Conservation (phyloP, 2,797 vertebrate species). For the Notamacropus eugenii region DNA sequence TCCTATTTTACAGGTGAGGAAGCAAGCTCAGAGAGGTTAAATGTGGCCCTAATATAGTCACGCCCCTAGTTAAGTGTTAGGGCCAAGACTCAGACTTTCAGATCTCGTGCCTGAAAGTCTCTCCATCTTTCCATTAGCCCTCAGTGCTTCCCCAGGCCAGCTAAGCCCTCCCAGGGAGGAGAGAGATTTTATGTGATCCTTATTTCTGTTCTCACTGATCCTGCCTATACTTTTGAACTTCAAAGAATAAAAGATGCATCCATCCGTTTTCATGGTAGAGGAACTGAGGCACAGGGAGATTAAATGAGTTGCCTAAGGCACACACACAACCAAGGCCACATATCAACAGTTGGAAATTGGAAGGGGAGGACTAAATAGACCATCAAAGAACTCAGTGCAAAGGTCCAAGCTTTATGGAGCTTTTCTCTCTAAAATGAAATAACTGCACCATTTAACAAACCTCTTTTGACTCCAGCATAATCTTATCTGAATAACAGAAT, state of each 20-base stretch:
- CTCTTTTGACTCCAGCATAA: not conserved
- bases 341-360: constrained; percentile 24
- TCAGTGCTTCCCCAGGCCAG: not conserved
- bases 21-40: not conserved
- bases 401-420: constrained; percentile 11
- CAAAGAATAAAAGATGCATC: not conserved
- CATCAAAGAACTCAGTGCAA: constrained; percentile 20
- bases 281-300: constrained; percentile 8
- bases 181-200: not conserved
- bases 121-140: not conserved
- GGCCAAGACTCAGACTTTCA: not conserved
- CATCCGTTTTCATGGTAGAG: not conserved
- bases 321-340: not conserved
- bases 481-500: constrained; percentile 30
- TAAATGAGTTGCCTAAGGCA: constrained; percentile 21
- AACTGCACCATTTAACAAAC: not conserved
- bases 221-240: not conserved
- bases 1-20: not conserved
- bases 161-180: not conserved
- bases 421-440: constrained; percentile 13
- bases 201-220: not conserved
- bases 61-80: not conserved
- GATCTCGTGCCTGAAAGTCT: not conserved
- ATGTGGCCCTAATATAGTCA: not conserved
- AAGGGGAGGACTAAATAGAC: not conserved